phyloP scores from a whole-genome alignment of 2,113 vertebrate species.

The Myotis brandtii region DNA sequence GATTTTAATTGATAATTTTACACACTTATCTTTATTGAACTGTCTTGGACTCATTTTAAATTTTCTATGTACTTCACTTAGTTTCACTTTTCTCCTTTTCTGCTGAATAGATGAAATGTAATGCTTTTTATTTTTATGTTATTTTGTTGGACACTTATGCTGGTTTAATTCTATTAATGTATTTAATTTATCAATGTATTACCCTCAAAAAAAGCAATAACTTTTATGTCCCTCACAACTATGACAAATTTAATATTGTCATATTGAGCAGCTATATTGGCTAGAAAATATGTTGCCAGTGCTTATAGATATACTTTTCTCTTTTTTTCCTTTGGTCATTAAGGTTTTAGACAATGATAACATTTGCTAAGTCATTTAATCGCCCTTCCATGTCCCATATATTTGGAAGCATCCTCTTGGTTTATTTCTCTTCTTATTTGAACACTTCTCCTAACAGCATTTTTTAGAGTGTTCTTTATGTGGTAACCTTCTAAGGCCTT shows the following conservation, averaged over 20 bases:
- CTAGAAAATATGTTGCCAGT: not conserved
- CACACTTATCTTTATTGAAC: not conserved
- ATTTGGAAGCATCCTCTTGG: not conserved
- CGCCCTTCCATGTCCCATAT: not conserved
- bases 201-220: not conserved
- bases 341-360: not conserved
- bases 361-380: not conserved
- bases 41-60: not conserved
- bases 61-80: not conserved
- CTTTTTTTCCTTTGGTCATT: not conserved
- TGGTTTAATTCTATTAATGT: slow-evolving; percentile 18
- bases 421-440: not conserved
- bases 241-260: not conserved
- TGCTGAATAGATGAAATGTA: not conserved
- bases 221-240: not conserved
- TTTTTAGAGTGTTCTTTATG: not conserved
- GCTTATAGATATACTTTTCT: not conserved
- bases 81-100: not conserved
- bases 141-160: not conserved
- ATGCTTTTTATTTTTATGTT: not conserved
- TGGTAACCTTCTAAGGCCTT: not conserved
- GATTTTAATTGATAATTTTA: slow-evolving; percentile 1
- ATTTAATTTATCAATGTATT: slow-evolving; percentile 7
- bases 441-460: not conserved
- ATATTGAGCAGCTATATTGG: not conserved